Conservation (phyloP, 1,140 invertebrate species). For the Calliphora vicina region DNA sequence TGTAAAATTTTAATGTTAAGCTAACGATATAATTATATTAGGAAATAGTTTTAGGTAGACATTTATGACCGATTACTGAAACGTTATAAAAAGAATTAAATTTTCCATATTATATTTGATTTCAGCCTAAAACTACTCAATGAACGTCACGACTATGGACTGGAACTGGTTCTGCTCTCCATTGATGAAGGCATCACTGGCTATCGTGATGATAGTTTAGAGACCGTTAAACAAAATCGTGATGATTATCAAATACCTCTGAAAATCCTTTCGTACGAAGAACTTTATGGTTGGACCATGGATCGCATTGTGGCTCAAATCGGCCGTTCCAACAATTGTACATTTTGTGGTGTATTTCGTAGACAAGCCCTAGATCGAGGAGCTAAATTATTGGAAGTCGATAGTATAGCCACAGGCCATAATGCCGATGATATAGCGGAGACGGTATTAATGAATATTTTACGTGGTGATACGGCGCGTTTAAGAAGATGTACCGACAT, state of each 20-base stretch:
- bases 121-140: slow-evolving; percentile 85
- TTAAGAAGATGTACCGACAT: slow-evolving; percentile 91
- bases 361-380: slow-evolving; percentile 96
- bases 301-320: slow-evolving; percentile 96
- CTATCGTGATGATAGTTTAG: slow-evolving; percentile 96
- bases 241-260: slow-evolving; percentile 93
- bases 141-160: slow-evolving; percentile 88
- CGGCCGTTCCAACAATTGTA: slow-evolving; percentile 98
- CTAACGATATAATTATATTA: too few species aligned
- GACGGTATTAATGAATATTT: slow-evolving; percentile 97
- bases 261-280: slow-evolving; percentile 97
- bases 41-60: too few species aligned
- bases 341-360: slow-evolving; percentile 97
- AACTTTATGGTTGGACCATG: slow-evolving; percentile 99
- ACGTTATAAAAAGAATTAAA: too few species aligned
- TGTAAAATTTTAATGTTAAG: too few species aligned
- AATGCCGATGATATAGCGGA: slow-evolving; percentile 99
- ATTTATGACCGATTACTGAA: too few species aligned
- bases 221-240: slow-evolving; percentile 95
- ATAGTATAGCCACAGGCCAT: slow-evolving; percentile 97
- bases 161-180: slow-evolving; percentile 92
- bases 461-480: slow-evolving; percentile 95
- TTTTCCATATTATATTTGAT: too few species aligned
- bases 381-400: slow-evolving; percentile 83
- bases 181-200: slow-evolving; percentile 99